Conservation (phyloP, 2,113 vertebrate species). For the Psilopogon haemacephalus region DNA sequence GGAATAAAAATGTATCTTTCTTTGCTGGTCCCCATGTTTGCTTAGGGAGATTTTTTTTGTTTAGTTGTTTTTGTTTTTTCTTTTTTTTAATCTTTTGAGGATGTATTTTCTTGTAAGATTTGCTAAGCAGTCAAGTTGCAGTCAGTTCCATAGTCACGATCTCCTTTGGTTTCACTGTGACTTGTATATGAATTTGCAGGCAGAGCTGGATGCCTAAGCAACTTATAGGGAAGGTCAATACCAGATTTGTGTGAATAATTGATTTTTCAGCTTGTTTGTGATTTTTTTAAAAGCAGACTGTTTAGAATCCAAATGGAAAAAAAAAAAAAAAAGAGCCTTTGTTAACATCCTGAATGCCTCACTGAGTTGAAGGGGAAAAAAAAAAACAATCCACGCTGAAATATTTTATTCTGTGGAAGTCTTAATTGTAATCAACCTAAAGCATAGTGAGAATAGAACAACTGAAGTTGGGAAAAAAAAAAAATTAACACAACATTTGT, state of each 20-base stretch:
- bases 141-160: not conserved
- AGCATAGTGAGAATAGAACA: not conserved
- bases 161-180: slow-evolving; percentile 49
- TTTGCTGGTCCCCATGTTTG: not conserved
- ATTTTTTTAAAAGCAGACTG: slow-evolving; percentile 20
- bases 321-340: slow-evolving; percentile 28
- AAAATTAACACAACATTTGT: slow-evolving; percentile 36
- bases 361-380: not conserved
- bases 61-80: too few species aligned
- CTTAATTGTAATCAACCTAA: slow-evolving; percentile 54
- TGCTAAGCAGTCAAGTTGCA: not conserved
- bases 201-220: slow-evolving; percentile 16
- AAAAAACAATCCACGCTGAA: not conserved
- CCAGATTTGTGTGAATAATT: slow-evolving; percentile 69
- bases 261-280: slow-evolving; percentile 69
- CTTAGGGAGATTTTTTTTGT: not conserved
- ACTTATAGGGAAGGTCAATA: slow-evolving; percentile 58
- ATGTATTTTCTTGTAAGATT: slow-evolving; percentile 17
- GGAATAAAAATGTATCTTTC: not conserved
- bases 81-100: not conserved
- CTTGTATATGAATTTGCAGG: slow-evolving; percentile 36
- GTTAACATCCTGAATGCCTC: slow-evolving; percentile 49
- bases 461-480: not conserved
- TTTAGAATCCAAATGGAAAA: slow-evolving; percentile 31
- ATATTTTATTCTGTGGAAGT: slow-evolving; percentile 49